phyloP scores from a whole-genome alignment of 2,113 vertebrate species.

The Grammomys surdaster region DNA sequence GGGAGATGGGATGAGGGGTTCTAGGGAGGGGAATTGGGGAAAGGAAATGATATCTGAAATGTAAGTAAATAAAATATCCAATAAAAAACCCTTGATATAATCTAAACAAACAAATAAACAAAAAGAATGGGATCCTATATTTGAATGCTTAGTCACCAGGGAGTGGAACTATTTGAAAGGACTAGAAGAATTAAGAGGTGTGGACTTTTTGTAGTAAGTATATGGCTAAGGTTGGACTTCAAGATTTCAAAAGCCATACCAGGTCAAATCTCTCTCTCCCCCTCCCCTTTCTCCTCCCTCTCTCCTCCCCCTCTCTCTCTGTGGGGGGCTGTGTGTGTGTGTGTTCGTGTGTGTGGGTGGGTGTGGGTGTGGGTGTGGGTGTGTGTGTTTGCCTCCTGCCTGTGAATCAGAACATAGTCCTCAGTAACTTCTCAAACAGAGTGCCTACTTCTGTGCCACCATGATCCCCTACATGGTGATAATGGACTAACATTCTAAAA shows the following conservation, averaged over 20 bases:
- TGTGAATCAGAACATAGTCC: neutral
- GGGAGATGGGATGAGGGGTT: too few relatives aligned
- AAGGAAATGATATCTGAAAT: too few relatives aligned
- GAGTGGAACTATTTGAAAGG: neutral
- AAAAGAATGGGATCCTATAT: neutral
- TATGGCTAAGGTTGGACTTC: neutral
- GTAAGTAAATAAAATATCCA: too few relatives aligned
- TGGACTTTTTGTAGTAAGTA: neutral
- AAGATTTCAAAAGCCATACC: neutral
- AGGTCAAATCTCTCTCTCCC: too few relatives aligned
- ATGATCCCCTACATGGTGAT: neutral
- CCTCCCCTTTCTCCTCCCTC: neutral
- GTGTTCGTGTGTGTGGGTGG: too few relatives aligned
- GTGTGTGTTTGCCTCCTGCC: neutral
- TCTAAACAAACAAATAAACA: too few relatives aligned
- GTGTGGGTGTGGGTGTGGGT: too few relatives aligned
- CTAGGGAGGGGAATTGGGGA: too few relatives aligned
- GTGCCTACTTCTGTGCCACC: neutral
- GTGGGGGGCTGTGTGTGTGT: too few relatives aligned
- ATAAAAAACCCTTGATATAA: too few relatives aligned
- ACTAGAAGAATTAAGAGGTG: neutral
- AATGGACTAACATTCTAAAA: neutral
- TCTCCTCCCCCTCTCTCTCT: neutral
- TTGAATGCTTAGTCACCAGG: neutral
- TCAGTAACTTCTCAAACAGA: neutral